A percentile compares a stretch with the other conserved stretches of the same genome.
These are phyloP conservation scores for Otus sunia DNA, from an alignment of 2,113 vertebrate genomes.

Conservation along the genomic window DNA sequence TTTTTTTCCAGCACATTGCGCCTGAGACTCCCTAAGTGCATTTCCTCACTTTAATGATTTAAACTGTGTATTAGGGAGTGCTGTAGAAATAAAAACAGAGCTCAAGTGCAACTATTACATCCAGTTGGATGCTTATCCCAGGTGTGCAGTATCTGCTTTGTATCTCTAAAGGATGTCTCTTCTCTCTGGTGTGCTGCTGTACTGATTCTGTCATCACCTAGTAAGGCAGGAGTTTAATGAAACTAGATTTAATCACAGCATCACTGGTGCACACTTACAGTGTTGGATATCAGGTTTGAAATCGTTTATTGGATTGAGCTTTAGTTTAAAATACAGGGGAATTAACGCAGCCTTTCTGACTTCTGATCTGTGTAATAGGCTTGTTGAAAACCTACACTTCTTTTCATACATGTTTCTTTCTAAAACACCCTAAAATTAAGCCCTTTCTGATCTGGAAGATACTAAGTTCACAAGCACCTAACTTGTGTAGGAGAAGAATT, in stretches of 20 bases:
- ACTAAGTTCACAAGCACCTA: neutral
- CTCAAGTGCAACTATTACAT: neutral
- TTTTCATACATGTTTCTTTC: neutral
- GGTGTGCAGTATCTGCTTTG: neutral
- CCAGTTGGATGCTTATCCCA: neutral
- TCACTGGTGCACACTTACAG: neutral
- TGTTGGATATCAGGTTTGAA: neutral
- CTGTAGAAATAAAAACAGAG: neutral
- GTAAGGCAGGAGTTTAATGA: neutral
- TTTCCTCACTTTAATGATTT: neutral
- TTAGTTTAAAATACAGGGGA: neutral
- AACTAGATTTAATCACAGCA: neutral
- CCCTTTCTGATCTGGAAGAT: neutral
- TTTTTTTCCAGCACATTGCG: neutral
- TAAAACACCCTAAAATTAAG: neutral
- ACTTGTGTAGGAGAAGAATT: too few species aligned
- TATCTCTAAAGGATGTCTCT: neutral
- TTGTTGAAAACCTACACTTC: neutral
- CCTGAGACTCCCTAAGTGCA: neutral
- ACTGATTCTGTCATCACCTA: neutral
- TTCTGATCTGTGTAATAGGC: neutral
- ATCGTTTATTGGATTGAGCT: neutral
- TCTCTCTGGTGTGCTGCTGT: neutral
- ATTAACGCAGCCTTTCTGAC: neutral
- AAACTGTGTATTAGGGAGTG: neutral